Conservation (phyloP, 2,113 vertebrate species). For the Neolamprologus falcicula region DNA sequence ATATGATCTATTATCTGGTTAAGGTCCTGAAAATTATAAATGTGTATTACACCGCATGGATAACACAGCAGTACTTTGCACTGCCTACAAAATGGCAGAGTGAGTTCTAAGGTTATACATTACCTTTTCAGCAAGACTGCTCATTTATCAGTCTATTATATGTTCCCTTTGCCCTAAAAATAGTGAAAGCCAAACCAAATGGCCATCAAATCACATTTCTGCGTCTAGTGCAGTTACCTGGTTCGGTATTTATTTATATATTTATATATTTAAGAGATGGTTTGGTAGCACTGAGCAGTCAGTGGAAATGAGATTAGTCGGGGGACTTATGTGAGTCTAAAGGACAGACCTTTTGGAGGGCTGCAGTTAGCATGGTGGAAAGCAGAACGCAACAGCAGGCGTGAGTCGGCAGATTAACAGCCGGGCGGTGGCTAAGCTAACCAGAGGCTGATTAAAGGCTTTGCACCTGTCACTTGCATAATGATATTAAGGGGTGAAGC, state of each 20-base stretch:
- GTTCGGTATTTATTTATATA: background rate
- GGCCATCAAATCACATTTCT: background rate
- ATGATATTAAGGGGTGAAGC: conserved; percentile 55
- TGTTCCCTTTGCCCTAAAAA: background rate
- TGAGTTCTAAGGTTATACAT: background rate
- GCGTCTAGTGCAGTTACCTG: background rate
- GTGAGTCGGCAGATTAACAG: conserved; percentile 46
- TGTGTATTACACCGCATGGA: background rate
- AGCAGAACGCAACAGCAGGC: conserved; percentile 32
- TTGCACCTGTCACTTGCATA: conserved; percentile 65
- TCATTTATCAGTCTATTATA: background rate
- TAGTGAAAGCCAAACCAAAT: background rate
- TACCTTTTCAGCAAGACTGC: background rate
- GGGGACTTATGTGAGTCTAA: conserved; percentile 12
- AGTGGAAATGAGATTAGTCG: conserved; percentile 7
- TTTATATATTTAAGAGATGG: background rate
- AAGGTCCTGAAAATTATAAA: background rate
- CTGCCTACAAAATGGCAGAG: background rate
- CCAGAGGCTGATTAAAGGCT: conserved; percentile 63
- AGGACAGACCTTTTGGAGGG: conserved; percentile 22
- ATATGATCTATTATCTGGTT: no score
- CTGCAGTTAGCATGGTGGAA: conserved; percentile 16
- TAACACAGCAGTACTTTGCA: background rate
- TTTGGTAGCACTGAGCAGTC: background rate
- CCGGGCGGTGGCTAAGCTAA: conserved; percentile 24